Evolutionary conservation across 64 coral and sea anemone species (phyloP).

Genomic region (Pocillopora verrucosa): DNA sequence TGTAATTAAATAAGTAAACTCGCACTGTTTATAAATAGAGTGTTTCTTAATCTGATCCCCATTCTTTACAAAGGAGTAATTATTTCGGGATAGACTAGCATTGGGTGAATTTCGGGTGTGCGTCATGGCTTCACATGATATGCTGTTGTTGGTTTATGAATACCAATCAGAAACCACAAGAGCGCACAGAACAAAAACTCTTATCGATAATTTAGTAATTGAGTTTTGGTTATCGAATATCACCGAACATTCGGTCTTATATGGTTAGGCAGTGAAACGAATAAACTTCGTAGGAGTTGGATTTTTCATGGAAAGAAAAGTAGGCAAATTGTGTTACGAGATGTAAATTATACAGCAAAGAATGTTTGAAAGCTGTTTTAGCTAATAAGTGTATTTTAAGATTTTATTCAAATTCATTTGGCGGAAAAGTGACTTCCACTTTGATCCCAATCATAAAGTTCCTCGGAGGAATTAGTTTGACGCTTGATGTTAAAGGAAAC

Average conservation of each 20-base stretch:
- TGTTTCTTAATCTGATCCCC: not conserved
- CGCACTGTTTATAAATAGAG: not conserved
- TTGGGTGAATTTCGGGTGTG: too few relatives aligned
- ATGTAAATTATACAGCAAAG: not conserved
- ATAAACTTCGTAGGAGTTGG: not conserved
- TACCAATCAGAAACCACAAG: not conserved
- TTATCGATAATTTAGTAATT: not conserved
- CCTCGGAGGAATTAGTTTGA: not conserved
- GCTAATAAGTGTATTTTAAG: not conserved
- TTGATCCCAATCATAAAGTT: conserved; percentile 4
- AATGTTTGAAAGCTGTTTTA: not conserved
- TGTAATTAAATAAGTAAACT: not conserved
- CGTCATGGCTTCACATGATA: not conserved
- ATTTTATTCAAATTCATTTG: not conserved
- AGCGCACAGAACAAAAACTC: not conserved
- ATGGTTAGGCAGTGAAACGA: not conserved
- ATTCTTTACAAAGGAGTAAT: not conserved
- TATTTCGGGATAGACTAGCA: not conserved
- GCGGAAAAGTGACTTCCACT: not conserved
- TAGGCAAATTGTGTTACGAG: not conserved
- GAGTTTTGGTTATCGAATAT: not conserved
- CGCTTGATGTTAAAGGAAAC: not conserved
- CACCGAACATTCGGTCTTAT: not conserved
- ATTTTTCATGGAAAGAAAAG: not conserved
- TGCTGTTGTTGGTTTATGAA: not conserved